Evolutionary conservation across 2,113 vertebrate genomes (phyloP).

Genomic region (Silurus glanis): DNA sequence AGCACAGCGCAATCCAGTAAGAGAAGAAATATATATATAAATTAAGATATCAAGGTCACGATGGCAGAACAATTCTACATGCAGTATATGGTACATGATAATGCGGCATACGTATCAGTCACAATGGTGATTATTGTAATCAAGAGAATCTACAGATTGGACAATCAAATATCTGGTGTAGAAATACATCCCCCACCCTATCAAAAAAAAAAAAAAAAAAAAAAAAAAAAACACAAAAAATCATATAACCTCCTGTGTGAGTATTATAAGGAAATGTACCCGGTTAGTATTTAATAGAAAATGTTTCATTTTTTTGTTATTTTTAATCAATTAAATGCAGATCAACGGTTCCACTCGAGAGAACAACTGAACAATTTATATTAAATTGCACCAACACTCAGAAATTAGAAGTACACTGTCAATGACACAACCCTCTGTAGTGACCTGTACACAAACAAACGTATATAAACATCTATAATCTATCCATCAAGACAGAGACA

Average conservation of each 20-base stretch:
- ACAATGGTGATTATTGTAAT: neutral
- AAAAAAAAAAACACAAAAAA: neutral
- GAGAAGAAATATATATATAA: neutral
- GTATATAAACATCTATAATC: no score
- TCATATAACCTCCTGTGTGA: neutral
- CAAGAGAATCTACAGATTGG: neutral
- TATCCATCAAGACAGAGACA: no score
- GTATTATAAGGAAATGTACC: neutral
- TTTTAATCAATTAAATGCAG: neutral
- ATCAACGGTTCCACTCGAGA: neutral
- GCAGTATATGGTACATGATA: neutral
- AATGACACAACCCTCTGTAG: no score
- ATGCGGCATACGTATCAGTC: neutral
- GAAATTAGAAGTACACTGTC: no score
- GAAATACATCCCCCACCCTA: neutral
- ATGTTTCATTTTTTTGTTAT: neutral
- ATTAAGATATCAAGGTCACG: neutral
- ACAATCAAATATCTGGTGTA: neutral
- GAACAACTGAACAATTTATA: neutral
- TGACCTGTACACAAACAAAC: no score
- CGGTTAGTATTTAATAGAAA: neutral
- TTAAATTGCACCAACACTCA: no score
- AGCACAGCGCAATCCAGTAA: conserved; percentile 3
- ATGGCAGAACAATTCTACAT: neutral
- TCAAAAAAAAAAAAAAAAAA: neutral